Percentiles rank a stretch among this genome's conserved stretches.
phyloP scores from a whole-genome alignment of 2,888 invertebrate genomes.

The Toxonevra muliebris region DNA sequence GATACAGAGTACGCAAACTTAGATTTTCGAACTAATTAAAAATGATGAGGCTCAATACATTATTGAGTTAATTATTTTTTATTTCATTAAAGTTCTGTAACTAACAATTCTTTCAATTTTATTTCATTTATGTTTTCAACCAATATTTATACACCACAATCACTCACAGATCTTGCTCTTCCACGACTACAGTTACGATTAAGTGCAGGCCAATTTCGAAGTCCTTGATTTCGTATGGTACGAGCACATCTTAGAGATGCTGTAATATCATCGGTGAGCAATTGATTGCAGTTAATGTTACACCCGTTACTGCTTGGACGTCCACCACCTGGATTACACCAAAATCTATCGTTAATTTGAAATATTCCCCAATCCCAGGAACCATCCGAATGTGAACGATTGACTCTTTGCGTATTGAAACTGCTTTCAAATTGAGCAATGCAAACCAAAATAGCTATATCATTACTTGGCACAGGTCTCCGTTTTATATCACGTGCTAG shows the following conservation, averaged over 20 bases:
- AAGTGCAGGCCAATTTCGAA: constrained; percentile 46
- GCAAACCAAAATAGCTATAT: constrained; percentile 38
- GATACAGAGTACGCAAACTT: too few relatives aligned
- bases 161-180: too few relatives aligned
- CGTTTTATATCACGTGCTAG: not conserved
- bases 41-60: too few relatives aligned
- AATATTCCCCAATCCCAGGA: constrained; percentile 51
- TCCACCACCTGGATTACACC: constrained; percentile 41
- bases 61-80: too few relatives aligned
- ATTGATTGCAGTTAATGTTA: constrained; percentile 39
- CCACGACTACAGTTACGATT: constrained; percentile 1
- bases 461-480: constrained; percentile 43
- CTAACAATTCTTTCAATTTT: too few relatives aligned
- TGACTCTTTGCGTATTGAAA: constrained; percentile 60
- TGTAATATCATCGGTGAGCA: constrained; percentile 40
- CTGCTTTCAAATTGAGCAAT: constrained; percentile 39
- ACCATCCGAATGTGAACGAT: constrained; percentile 65
- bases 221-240: constrained; percentile 39
- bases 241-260: constrained; percentile 41
- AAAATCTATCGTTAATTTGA: constrained; percentile 48
- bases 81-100: too few relatives aligned
- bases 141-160: too few relatives aligned
- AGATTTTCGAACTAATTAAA: too few relatives aligned
- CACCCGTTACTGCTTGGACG: constrained; percentile 39
- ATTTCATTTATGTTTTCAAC: too few relatives aligned